Evolutionary conservation across 2,113 vertebrate genomes (phyloP).

Genomic region (Semnornis frantzii): DNA sequence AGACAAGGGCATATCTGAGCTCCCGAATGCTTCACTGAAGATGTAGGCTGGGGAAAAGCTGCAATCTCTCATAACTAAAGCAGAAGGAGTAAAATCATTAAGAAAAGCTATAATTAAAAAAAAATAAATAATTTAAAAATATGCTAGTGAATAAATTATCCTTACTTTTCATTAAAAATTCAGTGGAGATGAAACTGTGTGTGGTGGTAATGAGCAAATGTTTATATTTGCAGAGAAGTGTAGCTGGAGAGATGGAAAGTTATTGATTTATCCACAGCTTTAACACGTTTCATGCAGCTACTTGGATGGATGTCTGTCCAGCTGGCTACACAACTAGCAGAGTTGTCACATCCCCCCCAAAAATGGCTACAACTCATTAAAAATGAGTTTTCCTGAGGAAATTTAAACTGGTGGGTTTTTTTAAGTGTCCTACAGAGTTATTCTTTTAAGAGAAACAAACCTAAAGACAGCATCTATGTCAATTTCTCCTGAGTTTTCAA

Average conservation of each 20-base stretch:
- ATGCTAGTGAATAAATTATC: conserved; percentile 68
- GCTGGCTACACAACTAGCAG: conserved; percentile 20
- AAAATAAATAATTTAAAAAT: conserved; percentile 41
- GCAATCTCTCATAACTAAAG: neutral
- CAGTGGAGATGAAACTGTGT: conserved; percentile 74
- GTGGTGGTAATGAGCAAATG: conserved; percentile 76
- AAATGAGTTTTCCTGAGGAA: neutral
- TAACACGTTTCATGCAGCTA: conserved; percentile 6
- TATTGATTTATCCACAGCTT: conserved; percentile 61
- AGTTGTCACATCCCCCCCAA: neutral
- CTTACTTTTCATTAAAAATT: conserved; percentile 77
- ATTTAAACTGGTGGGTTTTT: neutral
- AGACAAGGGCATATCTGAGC: neutral
- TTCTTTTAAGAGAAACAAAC: neutral
- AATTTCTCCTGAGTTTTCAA: neutral
- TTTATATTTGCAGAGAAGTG: conserved; percentile 74
- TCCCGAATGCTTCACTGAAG: neutral
- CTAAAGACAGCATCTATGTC: neutral
- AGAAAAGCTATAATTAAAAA: conserved; percentile 34
- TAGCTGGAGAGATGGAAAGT: conserved; percentile 68
- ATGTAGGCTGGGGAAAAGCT: neutral
- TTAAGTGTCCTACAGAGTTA: neutral
- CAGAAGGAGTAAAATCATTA: conserved; percentile 60
- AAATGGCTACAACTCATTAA: neutral
- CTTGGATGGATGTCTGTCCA: conserved; percentile 48